Evolutionary conservation across 2,113 vertebrate species (phyloP).

Genomic region (human): DNA sequence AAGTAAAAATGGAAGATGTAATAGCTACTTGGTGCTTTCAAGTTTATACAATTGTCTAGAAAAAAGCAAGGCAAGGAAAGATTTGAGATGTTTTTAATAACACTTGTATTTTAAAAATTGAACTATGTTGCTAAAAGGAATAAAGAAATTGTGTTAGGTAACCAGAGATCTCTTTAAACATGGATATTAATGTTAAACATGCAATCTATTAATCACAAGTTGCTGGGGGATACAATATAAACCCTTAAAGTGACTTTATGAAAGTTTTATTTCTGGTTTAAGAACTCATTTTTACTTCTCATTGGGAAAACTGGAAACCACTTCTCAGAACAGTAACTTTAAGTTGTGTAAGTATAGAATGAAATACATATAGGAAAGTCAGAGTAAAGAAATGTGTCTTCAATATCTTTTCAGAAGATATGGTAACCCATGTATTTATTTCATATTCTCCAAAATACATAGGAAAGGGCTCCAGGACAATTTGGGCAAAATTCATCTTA

Average conservation of each 20-base stretch:
- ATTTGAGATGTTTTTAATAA: conserved; percentile 63
- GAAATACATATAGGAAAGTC: background rate
- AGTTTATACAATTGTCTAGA: conserved; percentile 29
- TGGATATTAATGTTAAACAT: conserved; percentile 30
- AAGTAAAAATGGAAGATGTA: background rate
- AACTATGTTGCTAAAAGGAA: conserved; percentile 55
- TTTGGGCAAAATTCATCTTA: conserved; percentile 52
- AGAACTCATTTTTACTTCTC: conserved; percentile 53
- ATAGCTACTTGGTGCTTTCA: background rate
- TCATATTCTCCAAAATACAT: conserved; percentile 15
- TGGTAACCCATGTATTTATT: conserved; percentile 1
- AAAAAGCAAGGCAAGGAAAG: conserved; percentile 32
- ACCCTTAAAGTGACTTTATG: conserved; percentile 56
- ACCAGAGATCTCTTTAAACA: conserved; percentile 48
- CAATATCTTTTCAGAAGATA: conserved; percentile 43
- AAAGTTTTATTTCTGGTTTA: conserved; percentile 64
- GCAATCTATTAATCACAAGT: background rate
- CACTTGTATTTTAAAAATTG: conserved; percentile 42
- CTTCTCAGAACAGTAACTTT: conserved; percentile 62
- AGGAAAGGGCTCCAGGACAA: conserved; percentile 50
- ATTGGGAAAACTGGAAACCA: conserved; percentile 51
- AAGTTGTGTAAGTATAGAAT: conserved; percentile 66
- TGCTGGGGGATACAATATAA: background rate
- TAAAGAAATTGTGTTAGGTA: conserved; percentile 61
- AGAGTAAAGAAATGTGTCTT: background rate